Conservation (phyloP, 2,888 invertebrate species). For the Apantesis nais region DNA sequence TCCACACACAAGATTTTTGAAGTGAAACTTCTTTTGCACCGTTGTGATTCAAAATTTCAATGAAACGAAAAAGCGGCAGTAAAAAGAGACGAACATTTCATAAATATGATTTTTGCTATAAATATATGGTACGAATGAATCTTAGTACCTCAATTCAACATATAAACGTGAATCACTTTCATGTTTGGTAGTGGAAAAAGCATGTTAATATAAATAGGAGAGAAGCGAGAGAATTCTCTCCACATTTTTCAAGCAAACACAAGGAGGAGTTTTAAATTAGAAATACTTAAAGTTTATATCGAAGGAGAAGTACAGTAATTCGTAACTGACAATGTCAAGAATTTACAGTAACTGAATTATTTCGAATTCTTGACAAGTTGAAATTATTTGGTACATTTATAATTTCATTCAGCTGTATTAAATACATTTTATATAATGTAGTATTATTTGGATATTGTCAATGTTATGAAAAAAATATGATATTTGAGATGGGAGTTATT, state of each 20-base stretch:
- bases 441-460: not conserved
- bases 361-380: not conserved
- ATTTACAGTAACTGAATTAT: not conserved
- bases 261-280: not conserved
- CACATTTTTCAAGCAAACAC: not conserved
- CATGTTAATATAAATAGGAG: not conserved
- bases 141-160: no score
- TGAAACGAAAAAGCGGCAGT: no score
- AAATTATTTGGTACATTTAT: not conserved
- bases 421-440: not conserved
- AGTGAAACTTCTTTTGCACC: no score
- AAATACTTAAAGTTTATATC: not conserved
- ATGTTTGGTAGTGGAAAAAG: not conserved
- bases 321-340: not conserved
- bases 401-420: not conserved
- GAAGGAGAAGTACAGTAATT: not conserved
- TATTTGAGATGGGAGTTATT: no score
- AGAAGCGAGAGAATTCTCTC: not conserved
- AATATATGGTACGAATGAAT: not conserved
- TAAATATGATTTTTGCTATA: not conserved
- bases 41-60: no score
- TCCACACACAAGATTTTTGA: no score
- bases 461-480: not conserved
- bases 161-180: not conserved
- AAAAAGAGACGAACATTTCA: no score